Evolutionary conservation across 2,113 vertebrate species (phyloP).

Genomic region (Mastomys natalensis): DNA sequence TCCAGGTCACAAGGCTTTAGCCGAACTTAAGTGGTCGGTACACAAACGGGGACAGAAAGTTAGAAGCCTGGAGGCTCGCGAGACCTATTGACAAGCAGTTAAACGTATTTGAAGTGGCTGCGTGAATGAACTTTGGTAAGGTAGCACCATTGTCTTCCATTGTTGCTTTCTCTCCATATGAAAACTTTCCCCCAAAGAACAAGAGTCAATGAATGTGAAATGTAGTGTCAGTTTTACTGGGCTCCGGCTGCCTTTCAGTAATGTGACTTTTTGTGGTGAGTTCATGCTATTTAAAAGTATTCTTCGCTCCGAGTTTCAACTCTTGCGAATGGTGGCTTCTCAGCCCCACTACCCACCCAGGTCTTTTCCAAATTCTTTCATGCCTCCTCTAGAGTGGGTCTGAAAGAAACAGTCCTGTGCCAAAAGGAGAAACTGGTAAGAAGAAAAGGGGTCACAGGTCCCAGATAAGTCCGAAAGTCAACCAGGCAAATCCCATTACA

Average conservation of each 20-base stretch:
- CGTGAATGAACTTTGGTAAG: conserved; percentile 95
- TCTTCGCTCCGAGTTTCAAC: conserved; percentile 84
- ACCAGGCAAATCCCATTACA: background rate
- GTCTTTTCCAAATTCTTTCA: conserved; percentile 68
- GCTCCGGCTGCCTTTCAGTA: conserved; percentile 84
- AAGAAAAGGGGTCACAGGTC: background rate
- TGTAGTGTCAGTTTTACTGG: conserved; percentile 90
- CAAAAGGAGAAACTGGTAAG: background rate
- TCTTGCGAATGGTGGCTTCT: conserved; percentile 79
- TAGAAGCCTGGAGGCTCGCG: conserved; percentile 93
- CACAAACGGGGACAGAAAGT: conserved; percentile 99
- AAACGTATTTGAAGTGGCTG: conserved; percentile 96
- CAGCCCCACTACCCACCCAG: conserved; percentile 58
- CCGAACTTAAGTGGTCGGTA: conserved; percentile 98
- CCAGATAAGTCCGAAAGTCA: background rate
- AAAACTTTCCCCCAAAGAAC: conserved; percentile 90
- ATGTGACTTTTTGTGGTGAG: conserved; percentile 85
- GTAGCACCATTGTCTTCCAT: conserved; percentile 92
- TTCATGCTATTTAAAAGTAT: conserved; percentile 88
- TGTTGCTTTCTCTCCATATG: conserved; percentile 90
- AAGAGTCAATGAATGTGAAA: conserved; percentile 94
- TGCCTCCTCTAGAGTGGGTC: background rate
- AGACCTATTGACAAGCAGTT: conserved; percentile 97
- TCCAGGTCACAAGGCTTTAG: conserved; percentile 98
- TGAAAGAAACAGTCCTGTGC: background rate